Percentiles rank a stretch among this genome's conserved stretches.
Conservation (phyloP, 2,797 vertebrate genomes). For the Bucorvus abyssinicus region DNA sequence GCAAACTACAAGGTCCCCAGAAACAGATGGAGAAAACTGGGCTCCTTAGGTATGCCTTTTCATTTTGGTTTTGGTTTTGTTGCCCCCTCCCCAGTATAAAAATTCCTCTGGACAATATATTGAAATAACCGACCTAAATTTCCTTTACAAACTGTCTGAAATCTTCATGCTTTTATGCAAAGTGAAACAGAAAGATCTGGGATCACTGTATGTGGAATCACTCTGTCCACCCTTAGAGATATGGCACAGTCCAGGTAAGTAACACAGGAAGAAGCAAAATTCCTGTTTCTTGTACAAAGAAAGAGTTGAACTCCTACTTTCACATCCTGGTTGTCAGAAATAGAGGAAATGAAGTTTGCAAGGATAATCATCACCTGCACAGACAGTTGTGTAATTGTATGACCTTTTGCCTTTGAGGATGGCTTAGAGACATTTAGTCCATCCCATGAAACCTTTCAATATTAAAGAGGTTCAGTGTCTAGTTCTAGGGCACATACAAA, state of each 20-base stretch:
- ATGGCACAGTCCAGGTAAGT: neutral
- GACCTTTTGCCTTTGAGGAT: neutral
- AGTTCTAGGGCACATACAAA: neutral
- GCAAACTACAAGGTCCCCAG: neutral
- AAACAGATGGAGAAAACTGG: accelerated
- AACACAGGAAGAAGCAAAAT: neutral
- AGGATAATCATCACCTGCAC: neutral
- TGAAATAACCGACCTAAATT: neutral
- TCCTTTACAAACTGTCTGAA: neutral
- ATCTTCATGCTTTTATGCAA: neutral
- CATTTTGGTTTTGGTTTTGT: neutral
- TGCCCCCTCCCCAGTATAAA: neutral
- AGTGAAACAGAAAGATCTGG: neutral
- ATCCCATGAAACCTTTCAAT: neutral
- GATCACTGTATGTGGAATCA: neutral
- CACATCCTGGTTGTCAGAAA: neutral
- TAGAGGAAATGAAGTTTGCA: neutral
- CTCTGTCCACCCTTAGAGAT: neutral
- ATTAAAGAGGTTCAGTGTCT: neutral
- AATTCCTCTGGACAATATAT: neutral
- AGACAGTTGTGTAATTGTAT: neutral
- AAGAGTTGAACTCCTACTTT: neutral
- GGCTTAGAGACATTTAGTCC: neutral
- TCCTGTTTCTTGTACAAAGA: neutral
- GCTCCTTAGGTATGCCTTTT: neutral